Evolutionary conservation across 35 echinoderm and acorn worm genomes (phyloP), one percentile per base, ranked within the genome.

Genomic region (Lytechinus pictus): DNA sequence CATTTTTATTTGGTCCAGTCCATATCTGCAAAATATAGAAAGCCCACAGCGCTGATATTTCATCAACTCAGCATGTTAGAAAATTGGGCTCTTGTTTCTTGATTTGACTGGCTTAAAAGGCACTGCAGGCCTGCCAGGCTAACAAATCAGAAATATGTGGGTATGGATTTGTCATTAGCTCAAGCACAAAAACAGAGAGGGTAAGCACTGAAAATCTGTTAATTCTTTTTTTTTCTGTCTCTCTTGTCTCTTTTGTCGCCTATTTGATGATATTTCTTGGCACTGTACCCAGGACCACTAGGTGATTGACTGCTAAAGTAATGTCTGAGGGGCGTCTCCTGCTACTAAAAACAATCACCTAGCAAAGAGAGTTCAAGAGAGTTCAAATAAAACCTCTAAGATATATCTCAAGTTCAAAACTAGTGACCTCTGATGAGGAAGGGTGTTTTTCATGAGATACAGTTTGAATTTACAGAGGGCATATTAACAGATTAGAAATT

Each of bases 251-350:
- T 90, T 28, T 90, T 33, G 52, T 90, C 88, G 52, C 88, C 88
- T 90, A 44, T 90, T 90, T 90, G 88, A 90, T 90, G 28, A 90
- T 90, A 90, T 90, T 90, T 90, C 88, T 27, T 90, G 88, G 29
- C 12, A 90, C 88, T 90, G 11, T 90, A 79, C 19, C n/a, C 19
- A 79, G 16, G 16, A 79, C 66, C 66, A 79, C 16, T 79, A 79
- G 19, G 66, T 79, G 66, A 79, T 79, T 79, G 66, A 79, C 66
- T 79, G 66, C 0, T 79, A 79, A 24, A 79, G 66, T 24, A 79
- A 79, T 79, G 66, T 79, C 66, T 7, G 21, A 79, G 66, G 66
- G 66, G 66, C 14, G 66, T 79, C 66, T 79, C 66, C 19, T 79
- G n/a, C 66, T 16, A 24, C 9, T 13, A 79, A 79, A 60, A 79